A percentile compares a stretch with the other conserved stretches of the same genome.
phyloP scores from a whole-genome alignment of 2,888 invertebrate genomes.

The Sinodicranocentrus sp. region DNA sequence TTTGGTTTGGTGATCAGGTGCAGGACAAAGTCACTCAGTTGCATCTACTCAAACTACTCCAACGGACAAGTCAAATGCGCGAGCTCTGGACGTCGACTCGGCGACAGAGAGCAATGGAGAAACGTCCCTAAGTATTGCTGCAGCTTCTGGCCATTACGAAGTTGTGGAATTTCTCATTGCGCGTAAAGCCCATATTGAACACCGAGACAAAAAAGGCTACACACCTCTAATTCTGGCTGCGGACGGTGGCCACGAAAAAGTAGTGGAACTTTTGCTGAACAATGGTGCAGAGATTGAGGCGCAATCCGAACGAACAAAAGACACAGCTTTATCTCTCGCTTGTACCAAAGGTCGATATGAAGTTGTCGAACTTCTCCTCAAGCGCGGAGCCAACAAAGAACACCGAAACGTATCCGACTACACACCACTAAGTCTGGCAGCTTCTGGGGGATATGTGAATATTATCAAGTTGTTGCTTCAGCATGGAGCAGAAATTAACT shows the following conservation, averaged over 20 bases:
- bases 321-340: constrained; percentile 97
- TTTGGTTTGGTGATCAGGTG: constrained; percentile 51
- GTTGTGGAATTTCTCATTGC: constrained; percentile 94
- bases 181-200: constrained; percentile 97
- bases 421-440: constrained; percentile 98
- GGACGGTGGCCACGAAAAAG: constrained; percentile 95
- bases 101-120: constrained; percentile 99
- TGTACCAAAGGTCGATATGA: constrained; percentile 98
- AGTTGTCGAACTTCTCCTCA: constrained; percentile 93
- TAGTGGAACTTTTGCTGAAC: constrained; percentile 95
- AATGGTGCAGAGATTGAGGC: constrained; percentile 98
- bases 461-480: constrained; percentile 96
- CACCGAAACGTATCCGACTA: constrained; percentile 99
- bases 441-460: constrained; percentile 98
- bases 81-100: constrained; percentile 91
- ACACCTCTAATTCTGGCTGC: constrained; percentile 98
- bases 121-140: constrained; percentile 97
- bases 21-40: constrained; percentile 73
- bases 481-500: constrained; percentile 99
- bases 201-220: constrained; percentile 99
- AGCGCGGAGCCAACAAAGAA: constrained; percentile 95
- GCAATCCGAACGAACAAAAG: constrained; percentile 99
- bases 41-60: constrained; percentile 75
- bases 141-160: constrained; percentile 98
- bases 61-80: constrained; percentile 61